Conservation (phyloP, 2,888 invertebrate genomes). For the Laothoe populi region DNA sequence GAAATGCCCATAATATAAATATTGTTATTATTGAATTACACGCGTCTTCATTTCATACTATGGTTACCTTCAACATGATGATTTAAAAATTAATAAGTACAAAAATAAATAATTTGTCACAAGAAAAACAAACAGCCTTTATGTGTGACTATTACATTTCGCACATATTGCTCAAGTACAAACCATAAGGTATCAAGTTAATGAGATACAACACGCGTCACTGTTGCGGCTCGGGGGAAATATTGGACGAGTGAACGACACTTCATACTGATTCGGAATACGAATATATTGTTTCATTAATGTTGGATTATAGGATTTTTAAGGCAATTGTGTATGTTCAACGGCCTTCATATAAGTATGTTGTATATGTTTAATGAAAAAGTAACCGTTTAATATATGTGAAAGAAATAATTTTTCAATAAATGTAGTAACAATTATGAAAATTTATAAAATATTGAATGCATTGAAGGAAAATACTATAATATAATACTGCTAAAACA, state of each 20-base stretch:
- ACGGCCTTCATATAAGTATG: neutral
- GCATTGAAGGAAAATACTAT: no score
- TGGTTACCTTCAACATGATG: no score
- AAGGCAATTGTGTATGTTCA: conserved; percentile 35
- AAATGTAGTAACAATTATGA: no score
- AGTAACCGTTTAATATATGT: no score
- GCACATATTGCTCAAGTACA: conserved; percentile 70
- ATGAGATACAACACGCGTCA: conserved; percentile 76
- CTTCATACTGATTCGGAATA: conserved; percentile 53
- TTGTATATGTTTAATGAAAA: neutral
- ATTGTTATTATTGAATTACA: no score
- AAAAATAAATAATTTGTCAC: neutral
- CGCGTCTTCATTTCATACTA: no score
- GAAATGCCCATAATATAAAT: no score
- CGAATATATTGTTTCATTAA: conserved; percentile 78
- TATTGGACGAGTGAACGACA: conserved; percentile 50
- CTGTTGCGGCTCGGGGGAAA: conserved; percentile 53
- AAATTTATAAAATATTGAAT: no score
- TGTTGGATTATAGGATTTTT: conserved; percentile 54
- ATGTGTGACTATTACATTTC: conserved; percentile 64
- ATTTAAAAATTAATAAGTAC: neutral
- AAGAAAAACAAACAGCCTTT: conserved; percentile 1
- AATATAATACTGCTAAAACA: no score
- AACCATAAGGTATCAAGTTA: conserved; percentile 78
- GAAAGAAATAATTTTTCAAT: no score